Evolutionary conservation across 2,888 invertebrate species (phyloP).

Genomic region (Melinaea menophilus): DNA sequence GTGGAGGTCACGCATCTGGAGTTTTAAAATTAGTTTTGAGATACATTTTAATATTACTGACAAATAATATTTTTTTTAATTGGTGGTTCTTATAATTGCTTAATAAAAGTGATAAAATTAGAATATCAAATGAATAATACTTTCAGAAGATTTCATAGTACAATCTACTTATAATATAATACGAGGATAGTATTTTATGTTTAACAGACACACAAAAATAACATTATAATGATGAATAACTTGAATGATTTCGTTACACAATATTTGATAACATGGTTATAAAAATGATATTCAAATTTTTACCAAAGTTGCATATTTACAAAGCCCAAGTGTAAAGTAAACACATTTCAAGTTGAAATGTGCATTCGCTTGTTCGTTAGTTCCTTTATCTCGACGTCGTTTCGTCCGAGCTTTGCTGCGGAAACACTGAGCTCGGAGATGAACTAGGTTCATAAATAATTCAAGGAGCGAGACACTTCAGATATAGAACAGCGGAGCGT

Average conservation of each 20-base stretch:
- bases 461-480: slow-evolving; percentile 48
- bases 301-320: neutral
- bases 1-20: neutral
- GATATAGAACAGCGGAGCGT: too few species aligned
- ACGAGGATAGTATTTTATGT: too few species aligned
- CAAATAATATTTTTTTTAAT: too few species aligned
- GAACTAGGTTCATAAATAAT: slow-evolving; percentile 73
- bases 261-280: too few species aligned
- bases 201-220: neutral
- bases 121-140: too few species aligned
- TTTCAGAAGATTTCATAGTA: too few species aligned
- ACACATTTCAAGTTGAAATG: slow-evolving; percentile 33
- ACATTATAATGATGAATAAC: neutral
- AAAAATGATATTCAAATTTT: too few species aligned
- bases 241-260: too few species aligned
- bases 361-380: slow-evolving; percentile 38
- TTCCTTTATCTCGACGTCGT: slow-evolving; percentile 44
- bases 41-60: neutral
- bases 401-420: slow-evolving; percentile 55
- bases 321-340: slow-evolving; percentile 25
- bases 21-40: neutral
- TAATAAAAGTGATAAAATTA: too few species aligned
- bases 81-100: too few species aligned
- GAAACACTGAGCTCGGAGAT: slow-evolving; percentile 66
- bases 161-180: too few species aligned